phyloP scores from a whole-genome alignment of 2,113 vertebrate species.

The Morphnarchus princeps region DNA sequence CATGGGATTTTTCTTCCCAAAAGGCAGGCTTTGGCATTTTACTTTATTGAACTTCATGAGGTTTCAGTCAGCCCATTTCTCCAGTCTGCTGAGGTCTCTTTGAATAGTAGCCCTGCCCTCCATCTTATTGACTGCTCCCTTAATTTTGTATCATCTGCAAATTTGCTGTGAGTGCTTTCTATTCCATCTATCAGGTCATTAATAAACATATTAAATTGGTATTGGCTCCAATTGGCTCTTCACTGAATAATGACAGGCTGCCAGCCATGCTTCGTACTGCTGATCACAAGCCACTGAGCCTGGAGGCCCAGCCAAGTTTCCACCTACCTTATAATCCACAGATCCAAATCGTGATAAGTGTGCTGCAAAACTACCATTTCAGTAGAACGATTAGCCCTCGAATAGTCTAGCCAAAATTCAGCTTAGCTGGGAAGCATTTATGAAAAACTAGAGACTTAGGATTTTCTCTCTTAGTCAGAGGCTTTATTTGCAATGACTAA shows the following conservation, averaged over 20 bases:
- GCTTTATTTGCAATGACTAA: background rate
- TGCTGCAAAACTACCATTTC: background rate
- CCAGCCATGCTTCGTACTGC: background rate
- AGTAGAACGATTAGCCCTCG: background rate
- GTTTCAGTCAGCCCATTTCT: background rate
- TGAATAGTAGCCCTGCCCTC: background rate
- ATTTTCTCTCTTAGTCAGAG: background rate
- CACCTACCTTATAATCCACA: background rate
- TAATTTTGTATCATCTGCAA: background rate
- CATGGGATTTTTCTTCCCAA: background rate
- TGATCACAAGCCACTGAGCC: background rate
- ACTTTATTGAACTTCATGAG: background rate
- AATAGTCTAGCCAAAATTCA: background rate
- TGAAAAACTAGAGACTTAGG: background rate
- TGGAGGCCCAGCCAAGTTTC: background rate
- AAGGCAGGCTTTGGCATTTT: background rate
- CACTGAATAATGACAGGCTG: background rate
- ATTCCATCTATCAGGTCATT: background rate
- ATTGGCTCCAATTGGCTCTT: background rate
- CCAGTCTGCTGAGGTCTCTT: background rate
- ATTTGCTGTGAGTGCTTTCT: background rate
- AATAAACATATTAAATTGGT: background rate
- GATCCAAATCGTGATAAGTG: background rate
- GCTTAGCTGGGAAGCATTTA: background rate
- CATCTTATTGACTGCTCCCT: background rate